These are phyloP conservation scores for Canis aureus DNA, from an alignment of 2,113 vertebrate species.

Conservation along the genomic window DNA sequence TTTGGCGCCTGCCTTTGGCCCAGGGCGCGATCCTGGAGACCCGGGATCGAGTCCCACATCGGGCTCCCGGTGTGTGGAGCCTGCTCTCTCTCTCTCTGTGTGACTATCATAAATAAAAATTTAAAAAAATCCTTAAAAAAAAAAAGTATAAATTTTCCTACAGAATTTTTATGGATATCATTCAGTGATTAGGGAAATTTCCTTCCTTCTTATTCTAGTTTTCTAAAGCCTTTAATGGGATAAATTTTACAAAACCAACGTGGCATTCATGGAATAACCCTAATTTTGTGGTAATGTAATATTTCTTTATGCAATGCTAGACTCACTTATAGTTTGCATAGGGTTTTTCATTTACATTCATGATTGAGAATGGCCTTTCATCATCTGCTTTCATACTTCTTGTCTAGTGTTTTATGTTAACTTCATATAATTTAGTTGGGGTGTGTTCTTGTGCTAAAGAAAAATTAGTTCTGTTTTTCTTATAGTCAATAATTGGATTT, in stretches of 20 bases:
- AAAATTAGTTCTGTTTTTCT: neutral
- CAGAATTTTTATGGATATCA: neutral
- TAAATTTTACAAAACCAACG: neutral
- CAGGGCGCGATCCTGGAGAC: too few relatives aligned
- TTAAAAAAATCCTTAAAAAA: too few relatives aligned
- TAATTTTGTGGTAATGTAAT: neutral
- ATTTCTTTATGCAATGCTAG: neutral
- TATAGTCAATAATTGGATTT: neutral
- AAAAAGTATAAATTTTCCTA: neutral
- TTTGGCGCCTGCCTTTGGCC: too few relatives aligned
- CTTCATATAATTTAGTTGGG: neutral
- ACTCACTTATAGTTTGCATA: neutral
- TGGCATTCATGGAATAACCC: neutral
- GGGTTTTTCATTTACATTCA: neutral
- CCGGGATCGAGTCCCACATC: too few relatives aligned
- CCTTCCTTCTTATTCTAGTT: neutral
- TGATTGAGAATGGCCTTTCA: neutral
- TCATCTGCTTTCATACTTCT: neutral
- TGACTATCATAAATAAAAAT: too few relatives aligned
- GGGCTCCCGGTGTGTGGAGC: too few relatives aligned
- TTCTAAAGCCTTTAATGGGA: neutral
- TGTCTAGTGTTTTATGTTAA: neutral
- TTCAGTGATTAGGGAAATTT: neutral
- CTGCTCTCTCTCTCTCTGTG: too few relatives aligned
- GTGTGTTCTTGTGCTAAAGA: constrained; percentile 1